phyloP scores from a whole-genome alignment of 2,113 vertebrate genomes.

The Ia io region DNA sequence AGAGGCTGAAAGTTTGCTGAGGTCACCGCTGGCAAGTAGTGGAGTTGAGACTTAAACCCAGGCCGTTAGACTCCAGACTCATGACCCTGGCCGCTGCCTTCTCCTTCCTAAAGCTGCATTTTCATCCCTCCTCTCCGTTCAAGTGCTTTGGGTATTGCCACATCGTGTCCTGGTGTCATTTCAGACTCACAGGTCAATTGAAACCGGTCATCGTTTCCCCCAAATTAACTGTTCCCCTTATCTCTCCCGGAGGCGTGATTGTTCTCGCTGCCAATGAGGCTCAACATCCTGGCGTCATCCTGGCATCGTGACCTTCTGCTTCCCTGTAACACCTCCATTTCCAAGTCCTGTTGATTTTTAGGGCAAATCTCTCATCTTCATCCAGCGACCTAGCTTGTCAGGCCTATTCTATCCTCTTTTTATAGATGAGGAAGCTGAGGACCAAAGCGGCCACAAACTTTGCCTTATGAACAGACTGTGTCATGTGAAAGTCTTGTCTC shows the following conservation, averaged over 20 bases:
- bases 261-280: background rate
- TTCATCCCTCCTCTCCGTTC: background rate
- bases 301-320: background rate
- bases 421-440: background rate
- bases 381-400: background rate
- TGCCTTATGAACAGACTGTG: background rate
- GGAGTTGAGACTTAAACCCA: background rate
- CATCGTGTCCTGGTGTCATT: background rate
- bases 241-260: background rate
- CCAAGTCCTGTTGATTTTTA: background rate
- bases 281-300: background rate
- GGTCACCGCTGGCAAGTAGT: background rate
- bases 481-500: background rate
- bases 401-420: background rate
- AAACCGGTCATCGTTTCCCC: background rate
- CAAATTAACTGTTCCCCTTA: background rate
- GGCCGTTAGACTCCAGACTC: fast-evolving
- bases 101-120: background rate
- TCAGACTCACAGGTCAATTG: background rate
- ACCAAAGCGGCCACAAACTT: background rate
- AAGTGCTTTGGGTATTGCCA: background rate
- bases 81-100: background rate
- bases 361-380: background rate
- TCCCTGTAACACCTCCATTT: background rate
- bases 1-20: background rate